These are phyloP conservation scores for Clamator glandarius DNA, from an alignment of 2,797 vertebrate species.

Conservation along the genomic window DNA sequence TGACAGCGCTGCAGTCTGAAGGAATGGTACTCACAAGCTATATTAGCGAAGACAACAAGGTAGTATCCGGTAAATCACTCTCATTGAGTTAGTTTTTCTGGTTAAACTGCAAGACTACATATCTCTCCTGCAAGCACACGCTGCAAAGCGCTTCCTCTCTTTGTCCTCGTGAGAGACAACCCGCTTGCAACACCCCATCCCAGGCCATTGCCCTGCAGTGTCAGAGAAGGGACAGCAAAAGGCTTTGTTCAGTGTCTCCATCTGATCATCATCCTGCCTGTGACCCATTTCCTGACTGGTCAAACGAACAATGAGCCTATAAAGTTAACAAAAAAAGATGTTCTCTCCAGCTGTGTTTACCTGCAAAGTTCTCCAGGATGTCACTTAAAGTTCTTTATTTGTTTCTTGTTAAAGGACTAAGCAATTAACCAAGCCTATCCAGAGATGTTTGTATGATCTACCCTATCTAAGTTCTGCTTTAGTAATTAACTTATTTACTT, in stretches of 20 bases:
- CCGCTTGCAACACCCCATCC: background rate
- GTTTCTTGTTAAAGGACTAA: constrained; percentile 39
- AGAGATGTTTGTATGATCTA: background rate
- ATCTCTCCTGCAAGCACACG: background rate
- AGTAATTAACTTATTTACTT: background rate
- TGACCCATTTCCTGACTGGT: constrained; percentile 61
- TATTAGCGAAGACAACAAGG: background rate
- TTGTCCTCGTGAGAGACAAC: background rate
- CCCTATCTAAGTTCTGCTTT: background rate
- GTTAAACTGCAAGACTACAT: background rate
- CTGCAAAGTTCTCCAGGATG: constrained; percentile 50
- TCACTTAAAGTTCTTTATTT: constrained; percentile 26
- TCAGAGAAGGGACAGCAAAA: background rate
- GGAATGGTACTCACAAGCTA: background rate
- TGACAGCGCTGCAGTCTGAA: background rate
- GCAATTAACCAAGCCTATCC: background rate
- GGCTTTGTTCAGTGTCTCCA: constrained; percentile 40
- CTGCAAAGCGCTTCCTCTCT: constrained; percentile 50
- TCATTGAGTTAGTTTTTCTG: background rate
- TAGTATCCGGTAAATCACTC: background rate
- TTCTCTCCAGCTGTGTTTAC: constrained; percentile 67
- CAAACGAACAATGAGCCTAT: constrained; percentile 59
- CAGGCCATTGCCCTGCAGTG: background rate
- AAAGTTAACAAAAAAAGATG: constrained; percentile 41
- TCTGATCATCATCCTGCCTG: constrained; percentile 55